Evolutionary conservation across 2,113 vertebrate genomes (phyloP).

Genomic region (Lethenteron reissneri): DNA sequence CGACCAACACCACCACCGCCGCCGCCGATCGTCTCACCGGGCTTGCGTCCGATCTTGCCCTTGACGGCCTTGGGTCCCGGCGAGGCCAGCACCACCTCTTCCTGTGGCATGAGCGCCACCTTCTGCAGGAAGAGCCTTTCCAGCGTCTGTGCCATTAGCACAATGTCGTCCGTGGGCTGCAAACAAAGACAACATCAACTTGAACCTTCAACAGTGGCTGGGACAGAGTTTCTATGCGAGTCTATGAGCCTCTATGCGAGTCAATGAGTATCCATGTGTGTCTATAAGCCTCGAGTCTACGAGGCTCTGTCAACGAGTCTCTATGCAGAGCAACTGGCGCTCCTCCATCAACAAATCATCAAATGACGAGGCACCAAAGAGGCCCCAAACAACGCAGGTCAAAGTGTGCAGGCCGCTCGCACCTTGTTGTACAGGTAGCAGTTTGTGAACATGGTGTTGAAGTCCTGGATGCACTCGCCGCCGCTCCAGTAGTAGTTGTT

Average conservation of each 20-base stretch:
- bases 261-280: too few species aligned
- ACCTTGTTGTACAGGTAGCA: conserved; percentile 99
- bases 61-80: conserved; percentile 34
- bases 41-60: conserved; percentile 12
- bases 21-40: conserved; percentile 26
- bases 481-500: conserved; percentile 83
- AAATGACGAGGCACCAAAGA: too few species aligned
- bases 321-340: too few species aligned
- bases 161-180: conserved; percentile 89
- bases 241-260: too few species aligned
- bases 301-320: too few species aligned
- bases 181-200: conserved; percentile 6
- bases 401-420: not conserved
- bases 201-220: not conserved
- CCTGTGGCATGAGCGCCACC: conserved; percentile 63
- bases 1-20: too few species aligned
- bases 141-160: conserved; percentile 84
- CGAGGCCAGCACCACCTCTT: conserved; percentile 53
- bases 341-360: too few species aligned
- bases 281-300: too few species aligned
- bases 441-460: conserved; percentile 99
- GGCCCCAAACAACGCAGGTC: too few species aligned
- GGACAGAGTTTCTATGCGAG: too few species aligned
- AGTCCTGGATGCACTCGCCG: conserved; percentile 84
- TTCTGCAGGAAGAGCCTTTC: conserved; percentile 91